Conservation (phyloP, 2,797 vertebrate species). For the Nothura maculosa region DNA sequence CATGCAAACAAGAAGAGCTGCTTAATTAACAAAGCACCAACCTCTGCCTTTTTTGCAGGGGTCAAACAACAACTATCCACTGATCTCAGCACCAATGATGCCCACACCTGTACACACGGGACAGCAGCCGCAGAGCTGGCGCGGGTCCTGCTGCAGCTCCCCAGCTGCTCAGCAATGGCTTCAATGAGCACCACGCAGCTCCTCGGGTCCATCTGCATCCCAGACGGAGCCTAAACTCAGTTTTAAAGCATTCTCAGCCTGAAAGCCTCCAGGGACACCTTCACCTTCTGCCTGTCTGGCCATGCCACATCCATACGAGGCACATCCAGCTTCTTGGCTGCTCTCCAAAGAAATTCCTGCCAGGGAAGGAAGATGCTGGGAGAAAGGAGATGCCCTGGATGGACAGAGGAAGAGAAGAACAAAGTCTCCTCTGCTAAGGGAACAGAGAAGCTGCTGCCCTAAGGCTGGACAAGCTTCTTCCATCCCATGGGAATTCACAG, state of each 20-base stretch:
- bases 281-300: accelerated
- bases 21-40: not conserved
- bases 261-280: not conserved
- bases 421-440: not conserved
- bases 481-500: not conserved
- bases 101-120: accelerated
- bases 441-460: not conserved
- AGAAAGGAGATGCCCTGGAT: not conserved
- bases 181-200: not conserved
- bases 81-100: accelerated
- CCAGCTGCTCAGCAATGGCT: not conserved
- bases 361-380: not conserved
- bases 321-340: not conserved
- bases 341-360: not conserved
- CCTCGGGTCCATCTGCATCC: not conserved
- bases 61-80: not conserved
- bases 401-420: not conserved
- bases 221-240: not conserved
- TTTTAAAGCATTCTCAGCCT: not conserved
- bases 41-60: not conserved
- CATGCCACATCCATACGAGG: not conserved
- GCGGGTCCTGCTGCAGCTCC: not conserved
- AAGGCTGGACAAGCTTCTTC: not conserved
- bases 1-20: not conserved
- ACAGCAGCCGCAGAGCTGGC: not conserved